These are phyloP conservation scores for Pollenia griseotomentosa DNA, from an alignment of 2,888 invertebrate species.

Conservation along the genomic window DNA sequence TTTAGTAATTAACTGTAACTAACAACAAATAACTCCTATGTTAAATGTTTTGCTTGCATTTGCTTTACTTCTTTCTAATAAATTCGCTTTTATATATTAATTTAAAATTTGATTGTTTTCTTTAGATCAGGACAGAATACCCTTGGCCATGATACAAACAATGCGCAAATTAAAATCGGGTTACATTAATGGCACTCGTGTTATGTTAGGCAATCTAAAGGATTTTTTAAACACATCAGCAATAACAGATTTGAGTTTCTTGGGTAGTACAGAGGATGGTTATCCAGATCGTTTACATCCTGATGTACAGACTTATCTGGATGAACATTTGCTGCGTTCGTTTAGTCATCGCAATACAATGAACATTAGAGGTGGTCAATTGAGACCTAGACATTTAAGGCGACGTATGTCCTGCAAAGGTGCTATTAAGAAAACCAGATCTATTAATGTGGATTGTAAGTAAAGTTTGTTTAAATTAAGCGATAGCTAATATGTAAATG, in stretches of 20 bases:
- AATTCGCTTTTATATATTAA: not conserved
- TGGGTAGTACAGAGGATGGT: slow-evolving; percentile 96
- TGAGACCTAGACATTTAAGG: slow-evolving; percentile 86
- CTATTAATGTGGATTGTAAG: slow-evolving; percentile 95
- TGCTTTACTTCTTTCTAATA: not conserved
- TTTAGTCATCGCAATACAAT: slow-evolving; percentile 90
- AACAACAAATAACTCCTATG: slow-evolving; percentile 34
- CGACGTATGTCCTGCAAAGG: slow-evolving; percentile 95
- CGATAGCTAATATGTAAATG: not conserved
- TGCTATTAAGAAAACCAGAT: slow-evolving; percentile 96
- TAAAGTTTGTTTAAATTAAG: slow-evolving; percentile 74
- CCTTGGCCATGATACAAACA: slow-evolving; percentile 97
- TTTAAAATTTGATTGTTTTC: not conserved
- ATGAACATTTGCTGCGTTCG: slow-evolving; percentile 92
- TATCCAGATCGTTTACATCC: slow-evolving; percentile 93
- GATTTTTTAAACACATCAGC: slow-evolving; percentile 99
- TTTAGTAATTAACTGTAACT: slow-evolving; percentile 13
- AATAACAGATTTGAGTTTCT: slow-evolving; percentile 97
- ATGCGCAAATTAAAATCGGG: slow-evolving; percentile 99
- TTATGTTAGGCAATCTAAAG: slow-evolving; percentile 96
- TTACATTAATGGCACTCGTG: slow-evolving; percentile 99
- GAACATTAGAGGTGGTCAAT: slow-evolving; percentile 85
- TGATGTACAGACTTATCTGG: slow-evolving; percentile 93
- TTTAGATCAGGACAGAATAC: slow-evolving; percentile 94
- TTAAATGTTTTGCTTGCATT: not conserved